These are phyloP conservation scores for Brachyalestes nurse DNA, from an alignment of 2,797 vertebrate species.

Conservation along the genomic window DNA sequence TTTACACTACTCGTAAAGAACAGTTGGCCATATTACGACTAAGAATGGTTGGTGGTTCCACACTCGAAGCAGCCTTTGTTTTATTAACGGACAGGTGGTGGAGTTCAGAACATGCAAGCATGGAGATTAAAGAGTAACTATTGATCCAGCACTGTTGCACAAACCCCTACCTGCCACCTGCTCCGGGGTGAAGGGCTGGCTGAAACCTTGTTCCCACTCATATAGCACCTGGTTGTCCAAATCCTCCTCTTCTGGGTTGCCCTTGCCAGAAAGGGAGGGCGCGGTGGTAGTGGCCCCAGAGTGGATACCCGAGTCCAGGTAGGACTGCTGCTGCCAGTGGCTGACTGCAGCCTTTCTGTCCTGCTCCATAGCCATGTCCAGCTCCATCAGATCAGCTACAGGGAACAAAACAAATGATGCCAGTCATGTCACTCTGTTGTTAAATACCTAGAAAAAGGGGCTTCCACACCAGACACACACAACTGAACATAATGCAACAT, in stretches of 20 bases:
- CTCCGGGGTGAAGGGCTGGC: slow-evolving; percentile 94
- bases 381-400: slow-evolving; percentile 96
- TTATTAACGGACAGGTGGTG: background rate
- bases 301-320: slow-evolving; percentile 98
- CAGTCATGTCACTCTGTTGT: background rate
- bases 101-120: background rate
- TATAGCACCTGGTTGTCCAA: slow-evolving; percentile 93
- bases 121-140: background rate
- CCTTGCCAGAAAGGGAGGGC: slow-evolving; percentile 96
- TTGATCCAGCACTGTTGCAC: background rate
- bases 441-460: too few relatives aligned
- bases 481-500: background rate
- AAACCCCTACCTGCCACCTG: slow-evolving; percentile 84
- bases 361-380: slow-evolving; percentile 99
- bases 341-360: slow-evolving; percentile 95
- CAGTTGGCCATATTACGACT: background rate
- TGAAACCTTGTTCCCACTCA: slow-evolving; percentile 95
- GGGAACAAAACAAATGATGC: background rate
- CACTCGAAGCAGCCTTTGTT: background rate
- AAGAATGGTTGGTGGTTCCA: background rate
- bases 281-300: slow-evolving; percentile 97
- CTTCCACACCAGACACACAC: background rate
- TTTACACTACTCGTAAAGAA: too few relatives aligned
- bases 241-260: slow-evolving; percentile 95
- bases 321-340: slow-evolving; percentile 98